Evolutionary conservation across 2,888 invertebrate genomes (phyloP), one percentile per base, ranked within the genome.

Genomic region (Acrobasis suavella): DNA sequence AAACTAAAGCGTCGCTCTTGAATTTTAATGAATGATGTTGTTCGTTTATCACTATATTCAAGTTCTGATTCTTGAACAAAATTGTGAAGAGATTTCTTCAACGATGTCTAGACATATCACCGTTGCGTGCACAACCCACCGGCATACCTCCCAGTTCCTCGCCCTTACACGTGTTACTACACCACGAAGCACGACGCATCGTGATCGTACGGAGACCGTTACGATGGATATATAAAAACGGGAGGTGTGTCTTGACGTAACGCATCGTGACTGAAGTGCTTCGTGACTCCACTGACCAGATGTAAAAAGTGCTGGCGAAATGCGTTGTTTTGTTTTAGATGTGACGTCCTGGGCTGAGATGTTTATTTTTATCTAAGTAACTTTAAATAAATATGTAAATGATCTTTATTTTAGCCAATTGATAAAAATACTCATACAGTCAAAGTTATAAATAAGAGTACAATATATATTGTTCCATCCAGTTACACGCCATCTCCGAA

Each of bases 181-280:
- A 1, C 52, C 50, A 50, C 50, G n/a, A 59, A 55, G 32, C 32
- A 32, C 3, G 22, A 22, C 3, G 1, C 1, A 51, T 67, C 64
- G 67, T 67, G 65, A 65, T 67, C 64, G 56, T 54, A 50, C 65
- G 62, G 64, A 65, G 65, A 52, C 51, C 51, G 61, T 61, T 56
- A 62, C 61, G 37, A 49, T 55, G 50, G 50, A 55, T 55, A 37
- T 62, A 62, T 54, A 55, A 55, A 62, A 62, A 62, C 60, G 17
- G 76, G 78, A 81, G 80, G 81, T 81, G 80, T 77, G 81, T 78
- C 73, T 69, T 81, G 81, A 83, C 83, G 84, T 83, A 79, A 82
- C 67, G 65, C 65, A 62, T 83, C 85, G 85, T 84, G 85, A 84
- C 82, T 76, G 69, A 71, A 69, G 65, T 58, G 60, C 68, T 70